Base-by-base conservation (phyloP, 2,888 invertebrate species). In the Busseola fusca region DNA sequence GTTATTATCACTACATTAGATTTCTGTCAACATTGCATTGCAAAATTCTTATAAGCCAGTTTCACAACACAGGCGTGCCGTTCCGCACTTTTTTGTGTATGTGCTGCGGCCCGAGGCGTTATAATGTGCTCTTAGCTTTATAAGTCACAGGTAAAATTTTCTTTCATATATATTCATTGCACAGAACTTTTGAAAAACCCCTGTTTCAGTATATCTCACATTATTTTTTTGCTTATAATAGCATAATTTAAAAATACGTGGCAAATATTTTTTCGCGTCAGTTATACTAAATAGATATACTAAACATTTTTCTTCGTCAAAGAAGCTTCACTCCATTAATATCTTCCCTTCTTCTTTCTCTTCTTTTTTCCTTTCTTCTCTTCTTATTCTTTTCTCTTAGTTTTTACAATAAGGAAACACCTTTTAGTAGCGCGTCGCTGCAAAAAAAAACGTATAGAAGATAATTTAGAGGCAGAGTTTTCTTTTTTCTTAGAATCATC, bases 401-500 rank as follows among this genome's bases (percentile, higher is more conserved):
- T 60, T 69, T 63, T 45, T 65, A 57, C 30, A 25, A 25, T 56
- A 72, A 54, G n/a, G n/a, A n/a, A 64, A 78, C 63, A 66, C 30
- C 60, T 76, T 69, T 52, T 5, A 66, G 58, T 25, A 45, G n/a
- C 69, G 54, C 69, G 69, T 64, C 62, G 76, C 57, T 50, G 58
- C 57, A 66, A 59, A 66, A 75, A 80, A 67, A 81, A 78, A 78
- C 45, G 80, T 77, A 30, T 50, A 37, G 72, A 69, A 72, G 69
- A 78, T 69, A 81, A 66, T 64, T 71, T 54, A 69, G 66, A 54
- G 65, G 65, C 54, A 59, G 62, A 63, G 52, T 72, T 62, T 74
- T 67, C 79, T 79, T 78, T 78, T 74, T 66, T 79, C 69, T 74
- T 70, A 63, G 66, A 66, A 69, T 69, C 54, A 67, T 64, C 40